Percentiles rank a stretch among this genome's conserved stretches.
These are phyloP conservation scores for Olivierus martensii DNA, from an alignment of 1,140 invertebrate species.

Conservation along the genomic window DNA sequence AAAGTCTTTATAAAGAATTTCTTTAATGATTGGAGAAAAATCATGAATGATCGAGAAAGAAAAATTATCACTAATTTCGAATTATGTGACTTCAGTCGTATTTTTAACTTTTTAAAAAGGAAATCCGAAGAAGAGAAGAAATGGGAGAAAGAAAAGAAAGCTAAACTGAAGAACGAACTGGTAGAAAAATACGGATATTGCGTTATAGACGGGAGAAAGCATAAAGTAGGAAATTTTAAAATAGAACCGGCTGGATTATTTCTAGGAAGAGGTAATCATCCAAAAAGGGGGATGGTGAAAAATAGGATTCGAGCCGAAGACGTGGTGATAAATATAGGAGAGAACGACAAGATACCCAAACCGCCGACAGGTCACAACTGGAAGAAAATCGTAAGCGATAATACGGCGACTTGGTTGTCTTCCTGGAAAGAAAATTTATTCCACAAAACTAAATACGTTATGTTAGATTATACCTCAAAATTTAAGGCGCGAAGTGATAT, in stretches of 20 bases:
- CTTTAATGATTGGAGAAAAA: constrained; percentile 54
- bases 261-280: constrained; percentile 93
- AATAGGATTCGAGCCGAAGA: constrained; percentile 80
- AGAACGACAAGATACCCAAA: constrained; percentile 68
- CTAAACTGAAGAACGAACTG: constrained; percentile 76
- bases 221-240: constrained; percentile 97
- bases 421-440: constrained; percentile 97
- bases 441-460: constrained; percentile 95
- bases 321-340: constrained; percentile 95
- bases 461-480: constrained; percentile 98
- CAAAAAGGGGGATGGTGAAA: constrained; percentile 98
- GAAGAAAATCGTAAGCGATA: constrained; percentile 94
- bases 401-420: constrained; percentile 88
- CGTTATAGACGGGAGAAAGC: constrained; percentile 90
- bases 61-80: constrained; percentile 64
- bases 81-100: constrained; percentile 89
- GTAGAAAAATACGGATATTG: constrained; percentile 90
- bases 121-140: constrained; percentile 60
- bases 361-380: constrained; percentile 76
- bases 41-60: constrained; percentile 70
- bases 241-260: constrained; percentile 95
- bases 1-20: constrained; percentile 93
- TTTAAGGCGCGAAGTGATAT: constrained; percentile 91
- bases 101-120: constrained; percentile 67
- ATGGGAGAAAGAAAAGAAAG: constrained; percentile 72